Evolutionary conservation across 1,140 invertebrate genomes (phyloP), one percentile per base, ranked within the genome.

Genomic region (Procambarus virginalis): DNA sequence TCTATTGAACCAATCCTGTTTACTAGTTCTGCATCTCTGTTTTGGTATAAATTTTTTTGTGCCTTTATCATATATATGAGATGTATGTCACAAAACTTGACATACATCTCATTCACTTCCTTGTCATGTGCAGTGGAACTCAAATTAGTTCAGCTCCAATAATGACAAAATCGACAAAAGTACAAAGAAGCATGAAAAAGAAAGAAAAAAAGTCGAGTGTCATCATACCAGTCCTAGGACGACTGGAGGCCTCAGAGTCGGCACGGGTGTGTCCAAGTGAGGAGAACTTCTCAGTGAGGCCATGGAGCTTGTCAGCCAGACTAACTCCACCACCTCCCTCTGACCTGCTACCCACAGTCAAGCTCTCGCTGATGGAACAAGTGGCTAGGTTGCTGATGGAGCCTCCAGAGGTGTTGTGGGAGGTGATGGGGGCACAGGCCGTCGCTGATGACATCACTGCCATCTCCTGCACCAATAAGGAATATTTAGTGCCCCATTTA

Each of bases 241-340:
- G 86, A 51, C 80, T 89, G 2, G 84, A 90, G 46, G 78, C 70
- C 45, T 91, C 92, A 91, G 95, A 95, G 91, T 96, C 96, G 75
- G 96, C 95, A 92, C 96, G 94, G 92, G 96, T 95, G 94, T 96
- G 96, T 51, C 96, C 95, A 58, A 97, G 94, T 10, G 89, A 90
- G 95, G 94, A 94, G 60, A 97, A 94, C 93, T 97, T 96, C 94
- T 98, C 97, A 0, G 97, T 97, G 76, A 98, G 95, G n/a, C 97
- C 97, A 92, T 98, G 97, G 92, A 98, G 96, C 94, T 97, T 97
- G 92, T 98, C 97, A 4, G 96, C 96, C 89, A 97, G 92, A 8
- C 82, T 60, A 6, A 51, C 82, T 5, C 84, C 83, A 5, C 83
- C 77, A 3, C 73, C 76, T 4, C 86, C 86, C 17, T 76, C 86